Evolutionary conservation across 2,113 vertebrate species (phyloP), one percentile per base, ranked within the genome.

Genomic region (Cinclus cinclus): DNA sequence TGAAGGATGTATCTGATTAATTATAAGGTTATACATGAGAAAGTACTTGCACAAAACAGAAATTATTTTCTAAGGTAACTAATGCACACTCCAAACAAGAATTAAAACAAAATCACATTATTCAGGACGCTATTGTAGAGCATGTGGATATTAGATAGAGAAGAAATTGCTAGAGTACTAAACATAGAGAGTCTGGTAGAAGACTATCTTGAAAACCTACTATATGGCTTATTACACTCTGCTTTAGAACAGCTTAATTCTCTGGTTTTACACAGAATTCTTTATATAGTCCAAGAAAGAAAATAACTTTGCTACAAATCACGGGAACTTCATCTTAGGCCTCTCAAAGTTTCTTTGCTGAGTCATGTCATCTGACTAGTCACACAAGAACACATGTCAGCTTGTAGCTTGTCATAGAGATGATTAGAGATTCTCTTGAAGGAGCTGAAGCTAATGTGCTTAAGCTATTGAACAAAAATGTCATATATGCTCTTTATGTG

Each of bases 401-500:
- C 55, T 96, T 74, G 62, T 25, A 82, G 71, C 46, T 95, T 81
- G 69, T 59, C 87, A 90, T 47, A 58, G 83, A 88, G 41, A 46
- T 92, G 50, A 94, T 90, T 42, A 81, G 35, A 94, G 74, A 81
- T 31, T 64, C 77, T 58, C 90, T 62, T 28, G 41, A 76, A 95
- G 53, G 33, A 85, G 58, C 46, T 56, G 86, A 89, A 85, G 11
- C 17, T 83, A 89, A 94, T 53, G 35, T 80, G 58, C 91, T 89
- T 95, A 95, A 93, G 30, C 74, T 91, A 50, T 76, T 82, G 69
- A 78, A 76, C 39, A 93, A 93, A 95, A 94, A 89, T 76, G 76
- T 73, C 60, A 87, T 87, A 55, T 47, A 92, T 69, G 80, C 77
- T 96, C 65, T 93, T 93, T 20, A 87, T 82, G 65, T 84, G 49